These are phyloP conservation scores for Hyperoplus lanceolatus DNA, from an alignment of 2,797 vertebrate genomes.

Conservation along the genomic window DNA sequence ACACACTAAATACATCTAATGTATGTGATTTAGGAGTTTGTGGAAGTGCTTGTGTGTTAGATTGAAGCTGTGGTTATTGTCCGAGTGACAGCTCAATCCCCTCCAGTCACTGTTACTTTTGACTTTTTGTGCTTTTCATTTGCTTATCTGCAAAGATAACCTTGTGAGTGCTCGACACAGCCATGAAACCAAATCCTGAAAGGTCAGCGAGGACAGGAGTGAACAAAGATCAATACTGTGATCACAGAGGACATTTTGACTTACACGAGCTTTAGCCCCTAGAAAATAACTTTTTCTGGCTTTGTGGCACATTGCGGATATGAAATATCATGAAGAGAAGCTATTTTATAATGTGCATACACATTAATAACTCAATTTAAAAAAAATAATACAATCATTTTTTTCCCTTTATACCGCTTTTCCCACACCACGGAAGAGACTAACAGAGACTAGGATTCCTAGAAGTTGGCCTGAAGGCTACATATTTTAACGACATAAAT, in stretches of 20 bases:
- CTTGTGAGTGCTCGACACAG: conserved; percentile 42
- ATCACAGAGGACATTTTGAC: conserved; percentile 56
- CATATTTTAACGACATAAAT: neutral
- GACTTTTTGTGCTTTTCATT: conserved; percentile 46
- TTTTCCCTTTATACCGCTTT: neutral
- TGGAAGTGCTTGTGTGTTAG: neutral
- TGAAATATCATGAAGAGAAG: neutral
- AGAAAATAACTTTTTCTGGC: conserved; percentile 41
- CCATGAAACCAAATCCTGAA: conserved; percentile 58
- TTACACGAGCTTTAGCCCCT: conserved; percentile 48
- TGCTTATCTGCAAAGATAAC: conserved; percentile 45
- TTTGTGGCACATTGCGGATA: neutral
- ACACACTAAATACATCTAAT: too few species aligned
- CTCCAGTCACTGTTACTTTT: neutral
- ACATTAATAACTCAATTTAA: neutral
- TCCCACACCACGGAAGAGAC: neutral
- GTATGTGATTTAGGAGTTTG: neutral
- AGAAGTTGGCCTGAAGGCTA: neutral
- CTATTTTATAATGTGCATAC: neutral
- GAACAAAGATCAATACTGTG: conserved; percentile 62
- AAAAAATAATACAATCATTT: neutral
- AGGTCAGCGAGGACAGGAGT: conserved; percentile 58
- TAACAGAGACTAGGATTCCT: neutral
- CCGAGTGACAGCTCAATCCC: conserved; percentile 13
- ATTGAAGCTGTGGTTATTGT: neutral